These are phyloP conservation scores for Athrips mouffetella DNA, from an alignment of 2,888 invertebrate genomes.

Conservation along the genomic window DNA sequence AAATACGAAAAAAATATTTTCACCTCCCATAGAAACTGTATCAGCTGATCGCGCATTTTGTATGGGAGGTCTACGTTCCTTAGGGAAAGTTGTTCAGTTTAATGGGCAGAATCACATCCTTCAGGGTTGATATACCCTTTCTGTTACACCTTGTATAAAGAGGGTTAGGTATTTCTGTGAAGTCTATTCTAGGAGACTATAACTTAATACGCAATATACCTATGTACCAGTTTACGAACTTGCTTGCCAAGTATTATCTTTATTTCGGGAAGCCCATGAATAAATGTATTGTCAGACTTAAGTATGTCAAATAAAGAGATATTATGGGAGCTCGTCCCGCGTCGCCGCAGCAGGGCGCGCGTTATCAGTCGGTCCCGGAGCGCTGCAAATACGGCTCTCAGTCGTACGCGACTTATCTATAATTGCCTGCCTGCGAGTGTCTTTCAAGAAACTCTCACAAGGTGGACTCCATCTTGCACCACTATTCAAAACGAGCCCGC, in stretches of 20 bases:
- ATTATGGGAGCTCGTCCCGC: conserved; percentile 17
- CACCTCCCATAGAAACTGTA: too few species aligned
- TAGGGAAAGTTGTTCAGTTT: too few species aligned
- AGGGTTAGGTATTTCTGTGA: too few species aligned
- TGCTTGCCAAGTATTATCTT: background rate
- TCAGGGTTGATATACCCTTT: too few species aligned
- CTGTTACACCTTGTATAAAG: too few species aligned
- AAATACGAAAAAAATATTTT: too few species aligned
- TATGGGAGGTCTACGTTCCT: too few species aligned
- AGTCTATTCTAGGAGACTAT: too few species aligned
- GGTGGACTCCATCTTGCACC: conserved; percentile 67
- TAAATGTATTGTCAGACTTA: conserved; percentile 5
- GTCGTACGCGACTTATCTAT: conserved; percentile 73
- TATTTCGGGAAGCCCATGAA: background rate
- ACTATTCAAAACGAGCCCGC: conserved; percentile 55
- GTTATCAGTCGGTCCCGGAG: conserved; percentile 60
- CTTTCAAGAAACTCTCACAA: conserved; percentile 69
- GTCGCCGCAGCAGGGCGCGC: conserved; percentile 24
- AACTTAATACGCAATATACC: too few species aligned
- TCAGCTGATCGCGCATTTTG: too few species aligned
- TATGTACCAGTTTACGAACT: too few species aligned
- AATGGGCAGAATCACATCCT: too few species aligned
- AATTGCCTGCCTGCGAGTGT: conserved; percentile 76
- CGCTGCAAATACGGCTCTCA: conserved; percentile 68
- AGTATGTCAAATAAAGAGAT: conserved; percentile 27